phyloP scores from a whole-genome alignment of 2,113 vertebrate genomes.

The Indicator indicator region DNA sequence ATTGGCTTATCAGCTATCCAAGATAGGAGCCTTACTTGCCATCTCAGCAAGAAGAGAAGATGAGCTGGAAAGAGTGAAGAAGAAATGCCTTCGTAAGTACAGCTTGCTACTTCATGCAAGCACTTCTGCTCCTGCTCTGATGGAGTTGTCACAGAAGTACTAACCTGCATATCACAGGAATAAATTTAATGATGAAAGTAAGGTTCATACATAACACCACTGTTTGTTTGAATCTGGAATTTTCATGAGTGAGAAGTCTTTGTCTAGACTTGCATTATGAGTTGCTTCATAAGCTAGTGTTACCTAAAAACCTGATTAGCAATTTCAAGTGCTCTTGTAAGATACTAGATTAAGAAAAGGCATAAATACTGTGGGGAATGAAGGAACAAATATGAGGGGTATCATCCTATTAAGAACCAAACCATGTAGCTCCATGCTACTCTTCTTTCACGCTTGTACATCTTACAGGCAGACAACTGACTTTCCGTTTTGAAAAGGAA shows the following conservation, averaged over 20 bases:
- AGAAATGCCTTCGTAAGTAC: slow-evolving; percentile 85
- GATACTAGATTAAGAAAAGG: neutral
- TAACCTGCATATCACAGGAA: neutral
- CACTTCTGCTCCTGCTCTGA: neutral
- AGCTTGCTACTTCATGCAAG: neutral
- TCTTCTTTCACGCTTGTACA: neutral
- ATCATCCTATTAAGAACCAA: neutral
- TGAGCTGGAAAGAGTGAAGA: slow-evolving; percentile 88
- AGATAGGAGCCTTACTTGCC: slow-evolving; percentile 83
- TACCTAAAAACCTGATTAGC: neutral
- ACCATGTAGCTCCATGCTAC: neutral
- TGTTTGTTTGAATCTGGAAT: neutral
- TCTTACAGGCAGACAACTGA: neutral
- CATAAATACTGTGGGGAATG: neutral
- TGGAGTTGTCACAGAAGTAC: neutral
- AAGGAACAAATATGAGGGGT: neutral
- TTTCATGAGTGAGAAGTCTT: neutral
- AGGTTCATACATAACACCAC: neutral
- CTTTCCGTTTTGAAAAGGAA: neutral
- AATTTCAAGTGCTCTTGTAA: neutral
- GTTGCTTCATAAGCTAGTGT: neutral
- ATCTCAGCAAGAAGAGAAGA: slow-evolving; percentile 87
- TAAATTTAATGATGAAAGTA: neutral
- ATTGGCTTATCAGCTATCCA: slow-evolving; percentile 87
- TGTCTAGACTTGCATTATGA: neutral